Evolutionary conservation across 2,113 vertebrate species (phyloP), one percentile per base, ranked within the genome.

Genomic region (Phodopus roborovskii): DNA sequence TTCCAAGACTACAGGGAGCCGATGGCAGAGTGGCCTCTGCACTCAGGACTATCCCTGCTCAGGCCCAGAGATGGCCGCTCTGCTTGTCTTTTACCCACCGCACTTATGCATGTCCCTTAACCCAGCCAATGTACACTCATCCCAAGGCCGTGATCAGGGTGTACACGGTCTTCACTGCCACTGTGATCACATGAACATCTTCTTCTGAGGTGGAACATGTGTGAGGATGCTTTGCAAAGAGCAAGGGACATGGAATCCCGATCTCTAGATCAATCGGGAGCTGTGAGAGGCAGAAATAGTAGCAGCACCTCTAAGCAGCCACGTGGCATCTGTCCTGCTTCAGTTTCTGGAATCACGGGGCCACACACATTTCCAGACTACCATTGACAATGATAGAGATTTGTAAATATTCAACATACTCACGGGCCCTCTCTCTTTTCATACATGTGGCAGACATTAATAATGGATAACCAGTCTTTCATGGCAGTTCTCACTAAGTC

Each of bases 391-490:
- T 22, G 19, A 48, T 36, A 73, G 22, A 48, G 13, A 77, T 17
- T 48, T 1, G 24, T 16, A 74, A n/a, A 39, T 53, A 36, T 78
- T 8, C 24, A 19, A 22, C 22, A 16, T 0, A 0, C 4, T 24
- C 20, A 4, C 1, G 20, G 42, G 5, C 3, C 1, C 33, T 58
- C 1, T 19, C 5, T 33, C 36, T 26, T 39, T 53, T 60, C 16
- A 28, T 7, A 4, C 12, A 6, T 5, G 70, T 45, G 19, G 83
- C 91, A 95, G 90, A 92, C 87, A 94, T 91, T 42, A 73, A 12
- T 62, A 83, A 82, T 64, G 62, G 90, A 90, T 9, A 74, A 74
- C 62, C 73, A 5, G 58, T 62, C 85, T 1, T 48, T 84, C 15
- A 4, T 8, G 4, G 6, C 39, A 13, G 12, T 45, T 82, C 58